Percentiles rank a stretch among this genome's conserved stretches.
These are phyloP conservation scores for Ptychoptera contaminata DNA, from an alignment of 2,888 invertebrate genomes.

Conservation along the genomic window DNA sequence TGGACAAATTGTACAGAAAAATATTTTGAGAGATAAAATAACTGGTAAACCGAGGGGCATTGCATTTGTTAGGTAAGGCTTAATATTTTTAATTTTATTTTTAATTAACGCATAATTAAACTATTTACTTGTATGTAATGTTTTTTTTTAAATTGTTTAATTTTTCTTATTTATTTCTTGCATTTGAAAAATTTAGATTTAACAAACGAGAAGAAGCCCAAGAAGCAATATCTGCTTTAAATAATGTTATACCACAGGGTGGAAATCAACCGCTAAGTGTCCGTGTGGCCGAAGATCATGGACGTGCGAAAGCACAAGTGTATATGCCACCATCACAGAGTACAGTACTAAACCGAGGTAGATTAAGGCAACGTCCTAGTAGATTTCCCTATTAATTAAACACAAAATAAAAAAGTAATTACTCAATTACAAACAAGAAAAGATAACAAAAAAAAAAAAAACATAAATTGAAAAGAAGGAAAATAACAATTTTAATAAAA, in stretches of 20 bases:
- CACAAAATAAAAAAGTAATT: not conserved
- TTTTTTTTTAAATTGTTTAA: slow-evolving; percentile 7
- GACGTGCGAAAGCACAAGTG: slow-evolving; percentile 29
- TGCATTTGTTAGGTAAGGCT: slow-evolving; percentile 70
- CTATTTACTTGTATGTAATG: not conserved
- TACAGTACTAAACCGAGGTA: slow-evolving; percentile 31
- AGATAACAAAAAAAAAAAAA: not conserved
- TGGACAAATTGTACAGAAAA: slow-evolving; percentile 83
- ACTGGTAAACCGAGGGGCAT: slow-evolving; percentile 80
- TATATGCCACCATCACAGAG: slow-evolving; percentile 20
- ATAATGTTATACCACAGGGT: slow-evolving; percentile 72
- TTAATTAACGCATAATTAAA: not conserved
- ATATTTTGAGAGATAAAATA: slow-evolving; percentile 75
- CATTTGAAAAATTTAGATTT: slow-evolving; percentile 37
- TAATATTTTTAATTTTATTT: not conserved
- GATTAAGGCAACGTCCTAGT: slow-evolving; percentile 28
- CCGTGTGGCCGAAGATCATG: slow-evolving; percentile 34
- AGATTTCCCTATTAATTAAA: slow-evolving; percentile 22
- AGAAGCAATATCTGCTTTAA: slow-evolving; percentile 71
- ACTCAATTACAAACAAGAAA: not conserved
- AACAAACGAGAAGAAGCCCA: slow-evolving; percentile 81
- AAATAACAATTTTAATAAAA: not conserved
- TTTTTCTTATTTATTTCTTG: slow-evolving; percentile 6
- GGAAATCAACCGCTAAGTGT: slow-evolving; percentile 71
- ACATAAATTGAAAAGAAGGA: not conserved